Base-by-base conservation (phyloP, 2,797 vertebrate genomes). In the Crenichthys baileyi region DNA sequence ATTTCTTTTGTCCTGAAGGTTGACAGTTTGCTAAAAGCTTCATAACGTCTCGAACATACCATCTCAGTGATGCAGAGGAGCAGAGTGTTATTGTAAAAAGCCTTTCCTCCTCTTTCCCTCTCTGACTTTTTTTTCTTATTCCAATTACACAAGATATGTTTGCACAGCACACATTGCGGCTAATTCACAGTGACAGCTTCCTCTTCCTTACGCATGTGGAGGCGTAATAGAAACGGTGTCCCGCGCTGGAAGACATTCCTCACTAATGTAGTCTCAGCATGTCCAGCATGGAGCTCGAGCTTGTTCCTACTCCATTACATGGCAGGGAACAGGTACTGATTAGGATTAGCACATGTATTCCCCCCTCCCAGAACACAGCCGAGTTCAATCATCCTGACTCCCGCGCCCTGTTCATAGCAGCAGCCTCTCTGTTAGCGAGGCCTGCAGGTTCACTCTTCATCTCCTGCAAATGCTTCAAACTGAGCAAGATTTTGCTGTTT, bases 131-230 rank as follows among this genome's bases (percentile, higher is more conserved):
- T 84, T 85, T 89, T 71, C 89, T 88, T 87, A 90, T 88, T 93
- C 90, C 95, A 95, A 95, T 95, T 96, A 94, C 93, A 93, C 88
- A 83, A 81, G 89, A 92, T 93, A 86, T 88, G 87, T 95, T 94
- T 90, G 93, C 84, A 78, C 86, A 88, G 91, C 87, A 26, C 80
- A 86, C 90, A 92, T 90, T 73, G 89, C 79, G 91, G 92, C 89
- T 97, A 96, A 97, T 96, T 92, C 93, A 88, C 92, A 92, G 91
- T 96, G 96, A 97, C 96, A 97, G 96, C 92, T 90, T 93, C 94
- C 94, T 95, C 94, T 94, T 96, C 94, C 93, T 94, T 89, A 92
- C 81, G 93, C 95, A 94, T 94, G 94, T 94, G 94, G 96, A 18
- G 93, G 91, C 91, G 96, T 96, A 95, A 94, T 93, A 95, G 93